Evolutionary conservation across 2,113 vertebrate genomes (phyloP).

Genomic region (Jaculus jaculus): DNA sequence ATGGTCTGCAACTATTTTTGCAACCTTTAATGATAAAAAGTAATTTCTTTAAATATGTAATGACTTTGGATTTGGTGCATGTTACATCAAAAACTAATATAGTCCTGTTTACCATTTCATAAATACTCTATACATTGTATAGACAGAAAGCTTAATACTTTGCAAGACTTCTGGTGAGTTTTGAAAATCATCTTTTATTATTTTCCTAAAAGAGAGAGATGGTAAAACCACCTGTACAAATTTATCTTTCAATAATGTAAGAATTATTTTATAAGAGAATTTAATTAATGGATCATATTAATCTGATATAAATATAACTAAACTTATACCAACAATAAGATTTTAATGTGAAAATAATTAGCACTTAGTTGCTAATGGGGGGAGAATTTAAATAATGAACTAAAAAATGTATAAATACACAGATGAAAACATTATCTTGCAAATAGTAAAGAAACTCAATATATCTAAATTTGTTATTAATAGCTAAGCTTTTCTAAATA

Average conservation of each 20-base stretch:
- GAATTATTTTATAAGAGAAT: constrained; percentile 27
- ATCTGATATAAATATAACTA: constrained; percentile 43
- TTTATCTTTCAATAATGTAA: constrained; percentile 32
- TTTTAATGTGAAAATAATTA: constrained; percentile 41
- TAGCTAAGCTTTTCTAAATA: background rate
- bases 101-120: constrained; percentile 16
- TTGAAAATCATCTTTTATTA: constrained; percentile 28
- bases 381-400: constrained; percentile 4
- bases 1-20: background rate
- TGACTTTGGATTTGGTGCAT: background rate
- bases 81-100: background rate
- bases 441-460: constrained; percentile 30
- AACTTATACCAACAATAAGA: constrained; percentile 34
- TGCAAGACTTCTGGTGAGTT: background rate
- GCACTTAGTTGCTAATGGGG: background rate
- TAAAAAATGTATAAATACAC: constrained; percentile 10
- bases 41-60: background rate
- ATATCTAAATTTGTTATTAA: background rate
- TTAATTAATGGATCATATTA: constrained; percentile 58
- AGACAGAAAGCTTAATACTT: background rate
- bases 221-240: constrained; percentile 33
- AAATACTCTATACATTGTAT: background rate
- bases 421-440: background rate
- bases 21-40: background rate
- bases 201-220: constrained; percentile 41